These are phyloP conservation scores for Pachypanchax playfairii DNA, from an alignment of 2,113 vertebrate species.

Conservation along the genomic window DNA sequence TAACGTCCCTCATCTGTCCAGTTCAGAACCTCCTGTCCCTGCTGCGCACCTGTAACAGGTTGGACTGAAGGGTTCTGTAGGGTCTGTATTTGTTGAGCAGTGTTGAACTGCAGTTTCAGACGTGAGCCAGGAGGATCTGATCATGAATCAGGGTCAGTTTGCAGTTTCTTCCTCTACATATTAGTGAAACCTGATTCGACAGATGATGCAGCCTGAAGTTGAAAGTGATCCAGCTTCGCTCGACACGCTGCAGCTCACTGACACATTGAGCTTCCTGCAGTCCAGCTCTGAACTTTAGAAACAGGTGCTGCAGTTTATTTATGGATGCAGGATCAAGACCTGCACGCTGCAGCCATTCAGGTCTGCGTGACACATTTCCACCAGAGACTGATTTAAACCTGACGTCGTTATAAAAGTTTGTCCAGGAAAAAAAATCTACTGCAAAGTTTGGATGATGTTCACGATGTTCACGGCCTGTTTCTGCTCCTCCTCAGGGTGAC, in stretches of 20 bases:
- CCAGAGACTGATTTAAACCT: constrained; percentile 33
- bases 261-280: constrained; percentile 57
- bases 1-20: no score
- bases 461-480: not conserved
- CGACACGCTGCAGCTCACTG: constrained; percentile 5
- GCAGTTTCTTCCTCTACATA: constrained; percentile 8
- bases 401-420: constrained; percentile 23
- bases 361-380: constrained; percentile 23
- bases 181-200: constrained; percentile 25
- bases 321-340: constrained; percentile 46
- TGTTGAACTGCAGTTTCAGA: no score
- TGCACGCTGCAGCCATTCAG: constrained; percentile 6
- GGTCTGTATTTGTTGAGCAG: no score
- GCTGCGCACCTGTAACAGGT: no score
- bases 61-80: no score
- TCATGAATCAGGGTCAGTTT: constrained; percentile 7
- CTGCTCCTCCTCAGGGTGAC: constrained; percentile 83
- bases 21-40: no score
- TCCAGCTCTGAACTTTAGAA: constrained; percentile 46
- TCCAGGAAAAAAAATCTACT: not conserved
- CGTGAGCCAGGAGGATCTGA: not conserved
- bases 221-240: constrained; percentile 19
- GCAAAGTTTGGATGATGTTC: no score
- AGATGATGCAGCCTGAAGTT: constrained; percentile 22
- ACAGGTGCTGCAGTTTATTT: constrained; percentile 73